Percentiles rank a stretch among this genome's conserved stretches.
These are phyloP conservation scores for Rachycentron canadum DNA, from an alignment of 2,797 vertebrate species.

Conservation along the genomic window DNA sequence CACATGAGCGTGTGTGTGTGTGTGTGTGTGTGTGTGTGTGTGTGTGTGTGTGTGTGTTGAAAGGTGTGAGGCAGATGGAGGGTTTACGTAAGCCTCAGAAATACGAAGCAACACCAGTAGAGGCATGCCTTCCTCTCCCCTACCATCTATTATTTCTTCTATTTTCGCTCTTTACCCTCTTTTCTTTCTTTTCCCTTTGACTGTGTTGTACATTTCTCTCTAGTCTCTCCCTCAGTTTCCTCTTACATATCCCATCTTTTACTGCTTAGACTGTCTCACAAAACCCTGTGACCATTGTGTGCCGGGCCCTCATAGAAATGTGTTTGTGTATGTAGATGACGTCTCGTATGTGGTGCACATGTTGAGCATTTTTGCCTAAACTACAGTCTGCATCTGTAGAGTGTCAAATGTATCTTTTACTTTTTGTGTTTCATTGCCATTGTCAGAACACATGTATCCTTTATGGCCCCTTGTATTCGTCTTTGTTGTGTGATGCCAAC, in stretches of 20 bases:
- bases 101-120: conserved; percentile 74
- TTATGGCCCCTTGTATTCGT: conserved; percentile 18
- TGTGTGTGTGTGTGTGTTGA: conserved; percentile 30
- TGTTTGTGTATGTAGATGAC: background rate
- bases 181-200: conserved; percentile 29
- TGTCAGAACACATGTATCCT: conserved; percentile 26
- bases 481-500: conserved; percentile 23
- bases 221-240: background rate
- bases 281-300: conserved; percentile 16
- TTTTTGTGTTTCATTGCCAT: background rate
- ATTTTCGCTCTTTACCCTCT: conserved; percentile 17
- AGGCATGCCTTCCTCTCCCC: conserved; percentile 73
- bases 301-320: conserved; percentile 17
- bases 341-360: conserved; percentile 6
- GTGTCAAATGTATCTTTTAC: conserved; percentile 5
- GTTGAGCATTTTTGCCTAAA: conserved; percentile 31
- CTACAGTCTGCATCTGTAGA: background rate
- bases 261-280: conserved; percentile 19
- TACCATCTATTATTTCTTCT: conserved; percentile 53
- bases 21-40: conserved; percentile 22
- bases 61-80: conserved; percentile 75
- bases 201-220: conserved; percentile 14
- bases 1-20: conserved; percentile 14
- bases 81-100: conserved; percentile 78
- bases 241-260: conserved; percentile 41